Percentiles rank a stretch among this genome's conserved stretches.
These are phyloP conservation scores for Melolontha melolontha DNA, from an alignment of 2,888 invertebrate species.

Conservation along the genomic window DNA sequence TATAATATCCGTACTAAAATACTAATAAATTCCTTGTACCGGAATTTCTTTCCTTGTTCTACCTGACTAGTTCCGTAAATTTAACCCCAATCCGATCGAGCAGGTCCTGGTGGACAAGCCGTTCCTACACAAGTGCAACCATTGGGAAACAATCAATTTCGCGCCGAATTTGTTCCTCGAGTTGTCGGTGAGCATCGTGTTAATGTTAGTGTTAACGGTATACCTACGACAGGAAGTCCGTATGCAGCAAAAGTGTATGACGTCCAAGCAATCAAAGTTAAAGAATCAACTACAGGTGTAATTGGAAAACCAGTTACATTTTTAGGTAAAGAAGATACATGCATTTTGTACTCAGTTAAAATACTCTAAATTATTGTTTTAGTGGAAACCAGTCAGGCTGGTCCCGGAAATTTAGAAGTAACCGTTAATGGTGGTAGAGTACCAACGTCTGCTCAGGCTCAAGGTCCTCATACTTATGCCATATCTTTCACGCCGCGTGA, in stretches of 20 bases:
- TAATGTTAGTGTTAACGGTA: conserved; percentile 84
- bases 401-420: conserved; percentile 98
- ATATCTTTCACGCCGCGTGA: conserved; percentile 97
- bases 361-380: conserved; percentile 40
- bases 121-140: conserved; percentile 91
- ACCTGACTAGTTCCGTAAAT: conserved; percentile 9
- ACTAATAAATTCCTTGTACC: conserved; percentile 29
- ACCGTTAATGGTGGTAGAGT: conserved; percentile 98
- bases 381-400: conserved; percentile 98
- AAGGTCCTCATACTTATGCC: conserved; percentile 95
- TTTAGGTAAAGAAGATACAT: conserved; percentile 72
- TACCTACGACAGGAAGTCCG: conserved; percentile 90
- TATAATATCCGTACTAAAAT: conserved; percentile 8
- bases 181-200: conserved; percentile 94
- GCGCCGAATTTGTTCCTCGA: conserved; percentile 91
- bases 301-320: conserved; percentile 93
- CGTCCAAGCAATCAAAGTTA: conserved; percentile 93
- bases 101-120: conserved; percentile 93
- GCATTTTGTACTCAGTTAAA: background rate
- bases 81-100: conserved; percentile 46
- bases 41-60: background rate
- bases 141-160: conserved; percentile 83
- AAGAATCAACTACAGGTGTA: conserved; percentile 88
- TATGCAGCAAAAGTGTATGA: conserved; percentile 96
- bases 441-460: conserved; percentile 95